A percentile compares a stretch with the other conserved stretches of the same genome.
These are phyloP conservation scores for Chunga burmeisteri DNA, from an alignment of 2,113 vertebrate species.

Conservation along the genomic window DNA sequence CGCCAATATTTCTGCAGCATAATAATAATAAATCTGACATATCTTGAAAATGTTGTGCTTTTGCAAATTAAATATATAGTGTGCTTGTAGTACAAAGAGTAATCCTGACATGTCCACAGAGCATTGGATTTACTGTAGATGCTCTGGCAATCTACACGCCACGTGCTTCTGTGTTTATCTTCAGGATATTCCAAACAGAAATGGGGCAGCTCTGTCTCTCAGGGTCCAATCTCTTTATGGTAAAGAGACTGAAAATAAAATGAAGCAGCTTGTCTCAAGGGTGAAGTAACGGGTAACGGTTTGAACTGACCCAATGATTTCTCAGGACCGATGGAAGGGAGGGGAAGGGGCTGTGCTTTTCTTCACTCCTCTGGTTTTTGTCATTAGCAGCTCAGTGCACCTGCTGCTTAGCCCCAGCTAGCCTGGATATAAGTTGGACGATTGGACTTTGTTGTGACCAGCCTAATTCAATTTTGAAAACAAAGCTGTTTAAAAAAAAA, in stretches of 20 bases:
- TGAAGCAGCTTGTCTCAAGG: background rate
- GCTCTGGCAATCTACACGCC: background rate
- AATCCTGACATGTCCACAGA: background rate
- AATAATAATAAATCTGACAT: background rate
- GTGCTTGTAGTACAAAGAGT: background rate
- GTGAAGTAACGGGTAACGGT: background rate
- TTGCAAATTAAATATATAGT: background rate
- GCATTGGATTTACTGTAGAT: background rate
- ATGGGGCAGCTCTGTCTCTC: background rate
- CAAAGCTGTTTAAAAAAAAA: background rate
- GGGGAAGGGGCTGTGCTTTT: background rate
- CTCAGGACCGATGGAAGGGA: background rate
- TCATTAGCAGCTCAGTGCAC: background rate
- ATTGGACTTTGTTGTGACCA: background rate
- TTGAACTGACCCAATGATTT: background rate
- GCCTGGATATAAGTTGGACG: background rate
- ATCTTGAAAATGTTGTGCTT: background rate
- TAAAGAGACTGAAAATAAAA: background rate
- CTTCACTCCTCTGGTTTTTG: background rate
- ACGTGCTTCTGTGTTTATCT: background rate
- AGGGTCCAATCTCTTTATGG: background rate
- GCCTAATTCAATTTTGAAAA: background rate
- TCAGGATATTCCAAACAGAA: background rate
- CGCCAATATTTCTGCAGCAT: background rate
- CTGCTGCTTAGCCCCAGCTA: background rate